Evolutionary conservation across 2,113 vertebrate species (phyloP).

Genomic region (Bujurquina vittata): DNA sequence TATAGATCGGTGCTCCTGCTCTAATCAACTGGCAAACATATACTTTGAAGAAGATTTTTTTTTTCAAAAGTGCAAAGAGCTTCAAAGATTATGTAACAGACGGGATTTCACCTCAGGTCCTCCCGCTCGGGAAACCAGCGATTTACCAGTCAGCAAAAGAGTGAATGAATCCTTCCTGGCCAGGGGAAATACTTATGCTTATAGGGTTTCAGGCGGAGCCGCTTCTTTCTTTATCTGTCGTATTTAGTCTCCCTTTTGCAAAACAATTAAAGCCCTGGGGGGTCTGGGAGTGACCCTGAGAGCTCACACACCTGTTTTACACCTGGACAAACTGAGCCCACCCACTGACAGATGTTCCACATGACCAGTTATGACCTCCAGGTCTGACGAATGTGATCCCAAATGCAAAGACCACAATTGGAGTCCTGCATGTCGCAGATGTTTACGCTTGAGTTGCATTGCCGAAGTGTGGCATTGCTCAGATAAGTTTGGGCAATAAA

Average conservation of each 20-base stretch:
- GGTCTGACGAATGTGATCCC: not conserved
- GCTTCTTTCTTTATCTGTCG: not conserved
- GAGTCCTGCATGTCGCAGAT: no score
- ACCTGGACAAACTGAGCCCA: constrained; percentile 51
- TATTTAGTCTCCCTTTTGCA: not conserved
- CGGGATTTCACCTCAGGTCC: constrained; percentile 39
- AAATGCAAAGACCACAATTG: not conserved
- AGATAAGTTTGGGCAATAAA: no score
- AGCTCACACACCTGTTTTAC: constrained; percentile 54
- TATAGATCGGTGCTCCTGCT: constrained; percentile 12
- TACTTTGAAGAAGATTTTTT: constrained; percentile 33
- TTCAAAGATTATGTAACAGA: constrained; percentile 41
- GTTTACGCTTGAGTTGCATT: no score
- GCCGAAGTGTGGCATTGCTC: no score
- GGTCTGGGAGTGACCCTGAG: constrained; percentile 9
- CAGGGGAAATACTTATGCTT: constrained; percentile 37
- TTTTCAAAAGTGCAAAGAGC: not conserved
- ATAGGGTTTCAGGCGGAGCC: constrained; percentile 15
- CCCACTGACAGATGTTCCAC: constrained; percentile 50
- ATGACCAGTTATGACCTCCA: constrained; percentile 38
- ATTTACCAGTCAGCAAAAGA: constrained; percentile 48
- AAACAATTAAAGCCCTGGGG: not conserved
- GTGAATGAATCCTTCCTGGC: constrained; percentile 42
- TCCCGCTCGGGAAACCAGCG: constrained; percentile 35
- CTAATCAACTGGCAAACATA: constrained; percentile 33